Evolutionary conservation across 2,797 vertebrate species (phyloP), one percentile per base, ranked within the genome.

Genomic region (Echeneis naucrates): DNA sequence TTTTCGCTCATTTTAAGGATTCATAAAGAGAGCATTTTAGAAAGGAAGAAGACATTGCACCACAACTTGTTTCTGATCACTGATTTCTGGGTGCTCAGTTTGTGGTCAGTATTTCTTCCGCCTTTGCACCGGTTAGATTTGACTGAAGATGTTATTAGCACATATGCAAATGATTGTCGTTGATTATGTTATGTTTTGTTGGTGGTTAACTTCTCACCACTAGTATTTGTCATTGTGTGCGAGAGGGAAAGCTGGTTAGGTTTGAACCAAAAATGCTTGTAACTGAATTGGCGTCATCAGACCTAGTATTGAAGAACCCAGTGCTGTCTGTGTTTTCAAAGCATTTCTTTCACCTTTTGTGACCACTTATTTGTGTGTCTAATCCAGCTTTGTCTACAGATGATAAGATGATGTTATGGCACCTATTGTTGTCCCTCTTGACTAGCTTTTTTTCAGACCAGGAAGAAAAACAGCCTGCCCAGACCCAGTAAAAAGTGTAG

Each of bases 1-100:
- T n/a, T 70, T 44, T 58, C 9, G 35, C 7, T 32, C 7, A 2
- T 59, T 19, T 42, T 53, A 45, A 73, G 4, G 0, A 6, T 44
- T 63, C 2, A 57, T 27, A 57, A 51, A 30, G 0, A 21, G 14
- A 6, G 17, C 9, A 48, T 54, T 69, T 16, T n/a, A 27, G 21
- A 63, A 44, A 67, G 50, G 68, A 80, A 68, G 61, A 66, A 63
- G 56, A 68, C 24, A 54, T 69, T 72, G 44, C 61, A 69, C 58
- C 56, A 66, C 56, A 75, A 76, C 58, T 73, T 84, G 77, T 84
- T 88, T 84, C 62, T 61, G 23, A 74, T 83, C 57, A 77, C 48
- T 54, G 67, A 67, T 79, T 73, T 77, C 33, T 80, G 48, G 11
- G 56, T 66, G 72, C 65, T 66, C 23, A 23, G 32, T 44, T 14